A percentile compares a stretch with the other conserved stretches of the same genome.
Conservation (phyloP, 1,140 invertebrate species). For the Popillia japonica region DNA sequence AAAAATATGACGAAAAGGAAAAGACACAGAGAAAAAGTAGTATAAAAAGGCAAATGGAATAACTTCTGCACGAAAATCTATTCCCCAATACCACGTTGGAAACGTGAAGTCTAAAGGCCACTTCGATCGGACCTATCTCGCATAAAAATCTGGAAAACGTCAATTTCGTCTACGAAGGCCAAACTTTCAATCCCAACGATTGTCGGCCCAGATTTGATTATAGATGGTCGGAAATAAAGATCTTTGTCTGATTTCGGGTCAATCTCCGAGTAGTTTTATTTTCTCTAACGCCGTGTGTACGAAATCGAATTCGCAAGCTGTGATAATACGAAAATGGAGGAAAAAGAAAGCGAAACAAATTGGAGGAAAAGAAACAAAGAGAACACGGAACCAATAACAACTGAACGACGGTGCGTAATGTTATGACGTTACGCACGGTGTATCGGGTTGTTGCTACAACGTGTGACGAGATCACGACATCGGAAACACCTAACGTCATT, state of each 20-base stretch:
- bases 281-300: background rate
- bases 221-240: conserved; percentile 10
- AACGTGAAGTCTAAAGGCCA: background rate
- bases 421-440: too few relatives aligned
- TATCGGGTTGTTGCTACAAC: background rate
- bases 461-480: background rate
- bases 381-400: background rate
- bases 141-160: conserved; percentile 7
- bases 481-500: background rate
- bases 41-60: background rate
- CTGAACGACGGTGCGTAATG: background rate
- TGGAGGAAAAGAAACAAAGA: background rate
- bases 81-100: background rate
- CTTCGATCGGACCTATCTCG: background rate
- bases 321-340: background rate
- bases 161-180: conserved; percentile 6
- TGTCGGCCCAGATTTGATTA: conserved; percentile 6
- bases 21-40: background rate
- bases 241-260: conserved; percentile 14
- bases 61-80: background rate
- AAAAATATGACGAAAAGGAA: background rate
- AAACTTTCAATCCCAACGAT: conserved; percentile 4
- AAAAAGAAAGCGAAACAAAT: background rate
- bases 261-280: conserved; percentile 9
- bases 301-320: conserved; percentile 1